Evolutionary conservation across 2,888 invertebrate species (phyloP).

Genomic region (Melipona beecheii): DNA sequence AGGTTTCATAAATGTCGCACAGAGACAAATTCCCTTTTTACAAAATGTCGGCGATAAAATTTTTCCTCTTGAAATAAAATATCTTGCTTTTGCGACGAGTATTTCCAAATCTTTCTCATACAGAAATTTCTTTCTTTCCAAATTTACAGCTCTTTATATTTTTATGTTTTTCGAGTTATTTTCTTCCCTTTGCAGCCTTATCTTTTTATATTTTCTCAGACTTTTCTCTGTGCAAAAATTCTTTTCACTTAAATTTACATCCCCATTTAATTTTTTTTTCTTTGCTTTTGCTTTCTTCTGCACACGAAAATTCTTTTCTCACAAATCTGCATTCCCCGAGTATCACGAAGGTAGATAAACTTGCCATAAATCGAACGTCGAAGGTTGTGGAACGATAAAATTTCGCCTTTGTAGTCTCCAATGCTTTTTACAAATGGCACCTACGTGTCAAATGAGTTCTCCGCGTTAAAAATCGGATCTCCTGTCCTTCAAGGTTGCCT

Average conservation of each 20-base stretch:
- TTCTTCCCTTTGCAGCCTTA: not conserved
- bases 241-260: not conserved
- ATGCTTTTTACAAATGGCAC: not conserved
- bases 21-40: not conserved
- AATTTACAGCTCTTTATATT: not conserved
- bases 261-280: not conserved
- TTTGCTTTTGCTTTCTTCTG: not conserved
- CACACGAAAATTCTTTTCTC: not conserved
- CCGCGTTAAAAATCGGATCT: not conserved
- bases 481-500: slow-evolving; percentile 9
- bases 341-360: not conserved
- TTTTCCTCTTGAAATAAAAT: not conserved
- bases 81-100: not conserved
- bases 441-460: slow-evolving; percentile 1
- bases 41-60: not conserved
- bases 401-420: too few relatives aligned
- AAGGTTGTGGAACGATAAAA: not conserved
- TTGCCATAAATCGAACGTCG: not conserved
- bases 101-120: not conserved
- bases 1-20: not conserved
- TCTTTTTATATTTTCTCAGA: not conserved
- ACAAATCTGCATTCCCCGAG: not conserved
- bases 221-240: not conserved
- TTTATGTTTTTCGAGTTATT: not conserved
- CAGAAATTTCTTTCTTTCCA: not conserved